Percentiles rank a stretch among this genome's conserved stretches.
Conservation (phyloP, 30 jellyfish, hydroid and myxozoan species). For the Aurelia sp. region DNA sequence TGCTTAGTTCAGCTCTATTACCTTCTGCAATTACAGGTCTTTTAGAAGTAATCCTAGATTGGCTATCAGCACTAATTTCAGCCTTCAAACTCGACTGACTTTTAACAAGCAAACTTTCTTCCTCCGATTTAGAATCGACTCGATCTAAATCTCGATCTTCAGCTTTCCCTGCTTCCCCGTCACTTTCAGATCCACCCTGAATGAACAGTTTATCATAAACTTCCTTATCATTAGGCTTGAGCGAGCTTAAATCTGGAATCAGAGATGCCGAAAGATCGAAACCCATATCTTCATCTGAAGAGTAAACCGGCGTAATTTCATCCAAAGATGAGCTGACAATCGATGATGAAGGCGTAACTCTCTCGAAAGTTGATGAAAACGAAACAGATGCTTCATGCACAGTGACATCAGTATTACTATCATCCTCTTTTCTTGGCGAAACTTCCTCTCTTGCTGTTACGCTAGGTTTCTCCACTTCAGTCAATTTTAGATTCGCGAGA, state of each 20-base stretch:
- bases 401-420: neutral
- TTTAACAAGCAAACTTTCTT: neutral
- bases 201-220: conserved; percentile 16
- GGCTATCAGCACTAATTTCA: neutral
- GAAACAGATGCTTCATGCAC: conserved; percentile 33
- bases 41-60: neutral
- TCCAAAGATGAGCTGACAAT: conserved; percentile 48
- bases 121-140: neutral
- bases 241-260: conserved; percentile 59
- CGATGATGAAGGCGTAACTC: conserved; percentile 64
- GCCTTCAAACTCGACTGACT: neutral
- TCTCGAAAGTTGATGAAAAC: conserved; percentile 65
- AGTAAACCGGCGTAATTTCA: conserved; percentile 23
- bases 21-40: no score
- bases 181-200: neutral
- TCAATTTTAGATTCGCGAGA: neutral
- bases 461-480: neutral
- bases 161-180: neutral
- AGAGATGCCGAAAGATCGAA: conserved; percentile 57
- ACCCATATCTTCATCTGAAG: conserved; percentile 37
- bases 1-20: no score
- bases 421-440: neutral
- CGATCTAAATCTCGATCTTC: neutral
- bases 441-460: no score
- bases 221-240: conserved; percentile 10